These are phyloP conservation scores for Argyra leucocephala DNA, from an alignment of 2,888 invertebrate genomes.

Conservation along the genomic window DNA sequence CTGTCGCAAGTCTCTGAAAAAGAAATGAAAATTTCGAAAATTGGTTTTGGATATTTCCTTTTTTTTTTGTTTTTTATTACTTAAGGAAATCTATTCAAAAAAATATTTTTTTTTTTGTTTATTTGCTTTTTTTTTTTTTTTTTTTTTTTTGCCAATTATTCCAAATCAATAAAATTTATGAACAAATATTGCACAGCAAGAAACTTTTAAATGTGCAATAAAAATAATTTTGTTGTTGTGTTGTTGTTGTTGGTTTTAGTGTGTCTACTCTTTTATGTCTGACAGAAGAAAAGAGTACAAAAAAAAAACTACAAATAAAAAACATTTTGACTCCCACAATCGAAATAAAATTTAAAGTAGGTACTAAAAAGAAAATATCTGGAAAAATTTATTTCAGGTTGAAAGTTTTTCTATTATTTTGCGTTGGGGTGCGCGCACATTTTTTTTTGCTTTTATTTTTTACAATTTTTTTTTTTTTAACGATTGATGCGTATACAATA, in stretches of 20 bases:
- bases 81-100: neutral
- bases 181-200: constrained; percentile 6
- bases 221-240: neutral
- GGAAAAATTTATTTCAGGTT: no score
- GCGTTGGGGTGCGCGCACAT: no score
- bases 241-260: neutral
- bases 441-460: no score
- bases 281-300: neutral
- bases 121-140: neutral
- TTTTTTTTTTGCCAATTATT: neutral
- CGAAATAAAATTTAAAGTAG: neutral
- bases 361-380: no score
- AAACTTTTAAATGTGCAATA: neutral
- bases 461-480: no score
- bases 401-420: no score
- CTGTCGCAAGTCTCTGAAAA: neutral
- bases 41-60: neutral
- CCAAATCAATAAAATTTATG: constrained; percentile 6
- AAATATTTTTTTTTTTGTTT: neutral
- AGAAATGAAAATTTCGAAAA: neutral
- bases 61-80: neutral
- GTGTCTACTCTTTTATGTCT: neutral
- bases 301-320: no score
- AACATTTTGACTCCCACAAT: neutral
- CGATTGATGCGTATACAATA: no score